Percentiles rank a stretch among this genome's conserved stretches.
Evolutionary conservation across 2,797 vertebrate species (phyloP).

Genomic region (Zonotrichia albicollis): DNA sequence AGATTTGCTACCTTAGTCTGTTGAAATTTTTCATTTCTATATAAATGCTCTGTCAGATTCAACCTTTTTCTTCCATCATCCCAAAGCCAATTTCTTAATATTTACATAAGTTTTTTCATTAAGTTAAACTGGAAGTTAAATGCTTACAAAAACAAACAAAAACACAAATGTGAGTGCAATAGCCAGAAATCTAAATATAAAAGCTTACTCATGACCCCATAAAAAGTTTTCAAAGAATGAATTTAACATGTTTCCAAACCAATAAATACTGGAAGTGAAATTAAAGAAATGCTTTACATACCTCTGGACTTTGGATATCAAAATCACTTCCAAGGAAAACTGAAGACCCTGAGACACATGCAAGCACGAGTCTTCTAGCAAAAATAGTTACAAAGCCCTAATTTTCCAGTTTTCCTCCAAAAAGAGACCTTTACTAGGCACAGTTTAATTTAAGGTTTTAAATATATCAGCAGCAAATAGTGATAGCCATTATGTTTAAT

Average conservation of each 20-base stretch:
- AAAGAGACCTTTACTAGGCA: slow-evolving; percentile 67
- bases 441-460: slow-evolving; percentile 60
- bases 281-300: slow-evolving; percentile 39
- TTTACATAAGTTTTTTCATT: slow-evolving; percentile 56
- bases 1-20: slow-evolving; percentile 36
- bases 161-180: slow-evolving; percentile 37
- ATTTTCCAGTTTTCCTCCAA: slow-evolving; percentile 72
- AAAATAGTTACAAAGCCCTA: slow-evolving; percentile 67
- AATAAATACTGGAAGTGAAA: slow-evolving; percentile 65
- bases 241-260: slow-evolving; percentile 58
- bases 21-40: background rate
- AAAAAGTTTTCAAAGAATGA: slow-evolving; percentile 34
- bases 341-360: slow-evolving; percentile 70
- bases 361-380: slow-evolving; percentile 71
- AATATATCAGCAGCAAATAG: slow-evolving; percentile 66
- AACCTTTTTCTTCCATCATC: background rate
- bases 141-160: slow-evolving; percentile 40
- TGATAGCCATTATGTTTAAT: background rate
- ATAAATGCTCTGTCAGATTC: slow-evolving; percentile 24
- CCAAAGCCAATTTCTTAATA: slow-evolving; percentile 50
- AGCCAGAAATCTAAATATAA: slow-evolving; percentile 63
- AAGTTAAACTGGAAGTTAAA: slow-evolving; percentile 55
- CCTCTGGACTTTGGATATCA: slow-evolving; percentile 61
- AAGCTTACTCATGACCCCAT: slow-evolving; percentile 52
- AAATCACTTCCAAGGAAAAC: slow-evolving; percentile 71